phyloP scores from a whole-genome alignment of 2,888 invertebrate species.

The Lepeophtheirus nordmannii region DNA sequence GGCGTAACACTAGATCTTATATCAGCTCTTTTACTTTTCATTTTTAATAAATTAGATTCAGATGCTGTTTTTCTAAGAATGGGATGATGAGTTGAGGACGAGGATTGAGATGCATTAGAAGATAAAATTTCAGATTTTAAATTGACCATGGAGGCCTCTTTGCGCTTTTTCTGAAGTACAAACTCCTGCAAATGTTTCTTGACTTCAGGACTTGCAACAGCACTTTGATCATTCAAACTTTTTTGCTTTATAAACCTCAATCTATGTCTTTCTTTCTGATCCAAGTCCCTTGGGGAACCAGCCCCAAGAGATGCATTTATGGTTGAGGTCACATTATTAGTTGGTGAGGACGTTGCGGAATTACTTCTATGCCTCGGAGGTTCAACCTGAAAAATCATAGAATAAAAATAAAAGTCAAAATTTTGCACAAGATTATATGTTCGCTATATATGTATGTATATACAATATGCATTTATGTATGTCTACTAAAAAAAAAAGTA shows the following conservation, averaged over 20 bases:
- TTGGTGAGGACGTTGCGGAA: neutral
- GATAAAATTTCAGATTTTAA: neutral
- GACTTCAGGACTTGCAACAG: conserved; percentile 87
- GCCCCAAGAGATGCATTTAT: neutral
- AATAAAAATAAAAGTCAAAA: too few relatives aligned
- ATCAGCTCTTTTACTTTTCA: conserved; percentile 54
- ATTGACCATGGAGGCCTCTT: conserved; percentile 46
- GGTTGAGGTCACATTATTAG: neutral
- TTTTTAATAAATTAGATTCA: conserved; percentile 89
- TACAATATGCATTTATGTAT: too few relatives aligned
- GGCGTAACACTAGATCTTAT: neutral
- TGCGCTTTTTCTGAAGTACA: conserved; percentile 59
- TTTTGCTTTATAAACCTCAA: conserved; percentile 75
- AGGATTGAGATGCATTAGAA: neutral
- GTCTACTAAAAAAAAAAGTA: too few relatives aligned
- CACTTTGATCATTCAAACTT: conserved; percentile 86
- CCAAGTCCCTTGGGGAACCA: neutral
- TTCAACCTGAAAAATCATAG: neutral
- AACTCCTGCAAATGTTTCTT: conserved; percentile 84
- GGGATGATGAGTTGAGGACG: conserved; percentile 8
- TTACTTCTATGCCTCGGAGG: neutral
- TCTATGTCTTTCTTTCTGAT: conserved; percentile 50
- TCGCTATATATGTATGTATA: too few relatives aligned
- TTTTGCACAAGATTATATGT: too few relatives aligned
- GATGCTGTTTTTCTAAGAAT: conserved; percentile 49